These are phyloP conservation scores for Campoplex capitator DNA, from an alignment of 2,888 invertebrate genomes.

Conservation along the genomic window DNA sequence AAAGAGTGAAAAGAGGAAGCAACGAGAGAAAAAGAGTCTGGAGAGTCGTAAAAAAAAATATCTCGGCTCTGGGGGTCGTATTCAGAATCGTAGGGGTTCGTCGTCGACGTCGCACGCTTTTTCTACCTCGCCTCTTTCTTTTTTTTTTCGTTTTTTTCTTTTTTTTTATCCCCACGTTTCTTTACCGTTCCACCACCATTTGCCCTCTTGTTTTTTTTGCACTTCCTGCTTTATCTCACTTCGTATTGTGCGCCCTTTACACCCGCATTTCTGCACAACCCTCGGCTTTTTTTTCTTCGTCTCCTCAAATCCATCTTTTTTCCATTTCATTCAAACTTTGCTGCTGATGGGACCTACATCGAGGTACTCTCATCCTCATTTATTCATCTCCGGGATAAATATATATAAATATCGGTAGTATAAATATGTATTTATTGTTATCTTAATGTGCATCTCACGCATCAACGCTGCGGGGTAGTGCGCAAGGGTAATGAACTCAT, in stretches of 20 bases:
- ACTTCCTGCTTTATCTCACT: constrained; percentile 33
- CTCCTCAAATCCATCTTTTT: constrained; percentile 17
- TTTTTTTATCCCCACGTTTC: constrained; percentile 27
- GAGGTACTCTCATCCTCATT: constrained; percentile 35
- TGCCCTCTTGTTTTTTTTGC: constrained; percentile 20
- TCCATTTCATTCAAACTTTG: constrained; percentile 18
- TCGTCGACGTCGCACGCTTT: constrained; percentile 59
- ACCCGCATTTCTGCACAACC: constrained; percentile 29
- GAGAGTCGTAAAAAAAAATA: constrained; percentile 63
- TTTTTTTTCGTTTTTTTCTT: not conserved
- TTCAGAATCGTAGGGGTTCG: constrained; percentile 61
- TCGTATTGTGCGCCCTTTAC: constrained; percentile 49
- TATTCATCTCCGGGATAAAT: constrained; percentile 2
- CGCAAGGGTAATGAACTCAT: not conserved
- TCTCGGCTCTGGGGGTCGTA: constrained; percentile 57
- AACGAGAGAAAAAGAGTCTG: constrained; percentile 53
- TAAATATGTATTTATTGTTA: not conserved
- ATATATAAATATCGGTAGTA: not conserved
- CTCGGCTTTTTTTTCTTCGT: constrained; percentile 32
- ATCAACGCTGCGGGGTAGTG: not conserved
- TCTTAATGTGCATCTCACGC: not conserved
- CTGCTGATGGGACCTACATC: constrained; percentile 23
- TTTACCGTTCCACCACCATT: constrained; percentile 29
- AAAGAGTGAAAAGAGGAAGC: constrained; percentile 15
- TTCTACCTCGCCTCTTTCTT: constrained; percentile 3